Evolutionary conservation across 2,113 vertebrate species (phyloP), one percentile per base, ranked within the genome.

Genomic region (Xenopus borealis): DNA sequence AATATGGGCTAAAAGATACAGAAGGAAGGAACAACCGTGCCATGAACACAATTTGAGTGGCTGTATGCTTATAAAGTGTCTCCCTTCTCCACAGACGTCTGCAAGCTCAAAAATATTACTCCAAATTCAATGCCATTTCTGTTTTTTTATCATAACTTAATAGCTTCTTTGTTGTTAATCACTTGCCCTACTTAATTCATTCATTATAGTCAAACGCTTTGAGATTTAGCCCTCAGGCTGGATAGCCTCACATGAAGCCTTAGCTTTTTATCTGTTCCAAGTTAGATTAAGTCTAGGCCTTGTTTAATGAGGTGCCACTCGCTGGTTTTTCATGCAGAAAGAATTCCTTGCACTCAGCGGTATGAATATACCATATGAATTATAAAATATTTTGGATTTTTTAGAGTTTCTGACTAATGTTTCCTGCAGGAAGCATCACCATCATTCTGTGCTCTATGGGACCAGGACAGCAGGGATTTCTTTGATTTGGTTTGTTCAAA

Each of bases 221-320:
- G 85, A 86, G 86, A 90, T 89, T 88, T 90, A 91, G 83, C 84
- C 89, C 85, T 85, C 78, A 83, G 87, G 82, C 88, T 90, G 83
- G 81, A 85, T 82, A 85, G 83, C 81, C 86, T 88, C 83, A 80
- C 83, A 85, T 80, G 88, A 87, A 87, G 85, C 83, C 76, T 87
- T 88, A 3, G 84, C 79, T 87, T 87, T 88, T 88, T 84, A 85
- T 89, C 85, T 86, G 69, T 85, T 89, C 84, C 81, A 86, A 87
- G 82, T 88, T 88, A 91, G 85, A 91, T 93, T 88, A 91, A 87
- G 86, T 86, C 79, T 87, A 86, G 87, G 84, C 87, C 84, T 81
- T 89, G 79, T 90, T 92, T 94, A 91, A 93, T 91, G 89, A 92
- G 88, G 83, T 89, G 80, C 83, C 84, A 86, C 87, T 89, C 88